phyloP scores from a whole-genome alignment of 2,888 invertebrate genomes.

The Allacma fusca region DNA sequence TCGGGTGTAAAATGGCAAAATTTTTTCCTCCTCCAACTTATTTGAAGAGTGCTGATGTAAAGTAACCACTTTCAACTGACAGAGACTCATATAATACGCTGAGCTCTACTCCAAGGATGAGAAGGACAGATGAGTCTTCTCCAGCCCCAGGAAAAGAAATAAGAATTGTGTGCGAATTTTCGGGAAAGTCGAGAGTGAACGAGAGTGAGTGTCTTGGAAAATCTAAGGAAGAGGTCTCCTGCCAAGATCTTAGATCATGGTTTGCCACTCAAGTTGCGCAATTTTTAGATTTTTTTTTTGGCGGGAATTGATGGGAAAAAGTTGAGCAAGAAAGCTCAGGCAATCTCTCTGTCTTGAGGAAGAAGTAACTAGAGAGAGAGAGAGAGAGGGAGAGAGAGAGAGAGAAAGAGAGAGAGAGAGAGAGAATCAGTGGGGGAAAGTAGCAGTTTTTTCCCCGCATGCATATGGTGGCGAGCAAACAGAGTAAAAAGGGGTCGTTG shows the following conservation, averaged over 20 bases:
- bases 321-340: constrained; percentile 32
- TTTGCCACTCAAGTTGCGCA: constrained; percentile 43
- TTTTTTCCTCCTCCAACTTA: constrained; percentile 7
- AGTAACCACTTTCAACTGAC: neutral
- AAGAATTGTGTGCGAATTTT: constrained; percentile 30
- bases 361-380: neutral
- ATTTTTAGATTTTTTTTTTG: constrained; percentile 37
- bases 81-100: neutral
- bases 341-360: constrained; percentile 6
- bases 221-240: neutral
- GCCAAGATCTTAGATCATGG: constrained; percentile 45
- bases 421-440: neutral
- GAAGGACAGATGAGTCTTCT: neutral
- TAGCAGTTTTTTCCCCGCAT: neutral
- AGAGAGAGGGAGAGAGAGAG: neutral
- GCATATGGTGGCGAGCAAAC: constrained; percentile 6
- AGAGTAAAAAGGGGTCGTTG: constrained; percentile 8
- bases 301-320: constrained; percentile 45
- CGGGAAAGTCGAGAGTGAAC: neutral
- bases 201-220: neutral
- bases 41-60: neutral
- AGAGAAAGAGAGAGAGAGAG: neutral
- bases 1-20: neutral
- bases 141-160: neutral
- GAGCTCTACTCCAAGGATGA: neutral